Evolutionary conservation across 2,888 invertebrate genomes (phyloP).

Genomic region (Nephrocerus scutellatus): DNA sequence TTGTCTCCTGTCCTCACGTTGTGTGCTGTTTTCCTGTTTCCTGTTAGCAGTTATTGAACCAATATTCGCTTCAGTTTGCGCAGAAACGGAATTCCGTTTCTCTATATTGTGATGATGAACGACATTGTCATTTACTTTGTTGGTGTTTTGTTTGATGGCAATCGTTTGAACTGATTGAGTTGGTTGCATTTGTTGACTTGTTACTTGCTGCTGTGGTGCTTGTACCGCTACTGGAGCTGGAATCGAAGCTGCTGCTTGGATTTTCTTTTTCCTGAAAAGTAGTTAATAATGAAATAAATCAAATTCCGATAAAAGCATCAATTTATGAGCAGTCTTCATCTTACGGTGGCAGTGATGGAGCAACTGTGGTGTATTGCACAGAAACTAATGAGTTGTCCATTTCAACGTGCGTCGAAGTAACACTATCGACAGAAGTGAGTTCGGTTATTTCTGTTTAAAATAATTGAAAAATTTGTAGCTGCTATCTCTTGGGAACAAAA

Average conservation of each 20-base stretch:
- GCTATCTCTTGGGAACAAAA: not conserved
- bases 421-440: constrained; percentile 64
- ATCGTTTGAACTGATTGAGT: constrained; percentile 7
- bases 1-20: constrained; percentile 37
- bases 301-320: not conserved
- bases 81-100: constrained; percentile 45
- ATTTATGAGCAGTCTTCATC: constrained; percentile 9
- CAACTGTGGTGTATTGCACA: constrained; percentile 39
- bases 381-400: constrained; percentile 47
- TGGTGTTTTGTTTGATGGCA: constrained; percentile 18
- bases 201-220: constrained; percentile 13
- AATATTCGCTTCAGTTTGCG: constrained; percentile 42
- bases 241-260: constrained; percentile 16
- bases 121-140: constrained; percentile 12
- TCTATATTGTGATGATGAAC: constrained; percentile 27
- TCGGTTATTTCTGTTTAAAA: constrained; percentile 63
- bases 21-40: constrained; percentile 31
- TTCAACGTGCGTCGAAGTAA: constrained; percentile 59
- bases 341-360: constrained; percentile 40
- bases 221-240: constrained; percentile 18
- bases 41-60: constrained; percentile 34
- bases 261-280: constrained; percentile 19
- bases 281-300: not conserved
- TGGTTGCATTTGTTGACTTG: constrained; percentile 27
- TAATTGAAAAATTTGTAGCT: constrained; percentile 11